Evolutionary conservation across 92 coral and sea anemone genomes (phyloP).

Genomic region (Porites cylindrica): DNA sequence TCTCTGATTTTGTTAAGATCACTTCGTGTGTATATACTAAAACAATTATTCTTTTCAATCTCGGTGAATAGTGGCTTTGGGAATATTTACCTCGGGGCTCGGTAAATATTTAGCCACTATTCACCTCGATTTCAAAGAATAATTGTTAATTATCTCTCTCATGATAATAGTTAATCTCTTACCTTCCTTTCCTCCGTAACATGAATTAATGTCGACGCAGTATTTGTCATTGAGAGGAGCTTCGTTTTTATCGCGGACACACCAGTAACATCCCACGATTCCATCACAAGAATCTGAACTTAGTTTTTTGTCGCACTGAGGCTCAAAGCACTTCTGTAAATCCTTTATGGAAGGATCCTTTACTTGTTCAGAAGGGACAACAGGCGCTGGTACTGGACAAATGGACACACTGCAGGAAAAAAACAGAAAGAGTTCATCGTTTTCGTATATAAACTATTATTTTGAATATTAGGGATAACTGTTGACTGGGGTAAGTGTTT

Average conservation of each 20-base stretch:
- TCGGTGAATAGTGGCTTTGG: no score
- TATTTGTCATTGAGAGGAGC: constrained; percentile 41
- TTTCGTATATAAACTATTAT: not conserved
- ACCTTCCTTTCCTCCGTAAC: constrained; percentile 67
- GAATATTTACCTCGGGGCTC: no score
- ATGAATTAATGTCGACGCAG: constrained; percentile 47
- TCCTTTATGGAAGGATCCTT: constrained; percentile 1
- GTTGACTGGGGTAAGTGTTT: no score
- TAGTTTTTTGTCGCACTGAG: constrained; percentile 36
- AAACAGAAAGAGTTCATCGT: not conserved
- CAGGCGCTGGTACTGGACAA: constrained; percentile 61
- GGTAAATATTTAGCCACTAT: no score
- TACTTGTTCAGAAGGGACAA: constrained; percentile 18
- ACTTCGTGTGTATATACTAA: no score
- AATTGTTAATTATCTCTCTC: no score
- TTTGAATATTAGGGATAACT: not conserved
- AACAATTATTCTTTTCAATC: no score
- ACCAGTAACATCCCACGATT: constrained; percentile 68
- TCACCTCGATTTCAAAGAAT: no score
- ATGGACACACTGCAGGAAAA: constrained; percentile 40
- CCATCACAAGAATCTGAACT: constrained; percentile 46
- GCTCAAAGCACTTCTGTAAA: constrained; percentile 44
- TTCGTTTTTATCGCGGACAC: constrained; percentile 50
- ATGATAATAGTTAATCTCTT: not conserved
- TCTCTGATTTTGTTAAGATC: no score